phyloP scores from a whole-genome alignment of 2,797 vertebrate genomes.

The Mionectes olivaceus region DNA sequence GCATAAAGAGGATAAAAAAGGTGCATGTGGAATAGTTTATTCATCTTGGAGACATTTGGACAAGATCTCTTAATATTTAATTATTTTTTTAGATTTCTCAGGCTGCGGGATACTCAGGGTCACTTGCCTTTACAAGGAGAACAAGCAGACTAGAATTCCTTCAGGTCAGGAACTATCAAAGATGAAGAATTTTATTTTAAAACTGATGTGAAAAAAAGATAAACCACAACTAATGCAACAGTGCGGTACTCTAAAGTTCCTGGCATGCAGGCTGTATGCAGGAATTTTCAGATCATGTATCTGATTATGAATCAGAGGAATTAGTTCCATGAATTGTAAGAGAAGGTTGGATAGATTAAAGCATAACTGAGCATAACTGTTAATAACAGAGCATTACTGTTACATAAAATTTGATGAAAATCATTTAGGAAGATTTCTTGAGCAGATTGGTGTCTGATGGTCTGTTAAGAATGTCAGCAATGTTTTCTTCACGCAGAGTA shows the following conservation, averaged over 20 bases:
- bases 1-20: background rate
- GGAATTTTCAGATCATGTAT: background rate
- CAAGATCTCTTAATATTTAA: background rate
- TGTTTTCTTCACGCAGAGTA: background rate
- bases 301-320: background rate
- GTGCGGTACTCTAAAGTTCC: background rate
- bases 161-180: background rate
- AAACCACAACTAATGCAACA: background rate
- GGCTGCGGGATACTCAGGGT: background rate
- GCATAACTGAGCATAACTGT: background rate
- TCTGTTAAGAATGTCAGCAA: background rate
- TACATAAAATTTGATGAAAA: background rate
- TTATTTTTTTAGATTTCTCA: conserved; percentile 6
- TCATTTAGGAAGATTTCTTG: background rate
- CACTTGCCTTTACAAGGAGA: background rate
- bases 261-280: background rate
- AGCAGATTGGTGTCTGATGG: background rate
- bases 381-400: background rate
- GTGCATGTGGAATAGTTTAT: background rate
- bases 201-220: background rate
- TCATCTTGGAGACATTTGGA: background rate
- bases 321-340: background rate
- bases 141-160: background rate
- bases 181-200: background rate
- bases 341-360: background rate